These are phyloP conservation scores for Clytia hemisphaerica DNA, from an alignment of 30 jellyfish, hydroid and myxozoan genomes.

Conservation along the genomic window DNA sequence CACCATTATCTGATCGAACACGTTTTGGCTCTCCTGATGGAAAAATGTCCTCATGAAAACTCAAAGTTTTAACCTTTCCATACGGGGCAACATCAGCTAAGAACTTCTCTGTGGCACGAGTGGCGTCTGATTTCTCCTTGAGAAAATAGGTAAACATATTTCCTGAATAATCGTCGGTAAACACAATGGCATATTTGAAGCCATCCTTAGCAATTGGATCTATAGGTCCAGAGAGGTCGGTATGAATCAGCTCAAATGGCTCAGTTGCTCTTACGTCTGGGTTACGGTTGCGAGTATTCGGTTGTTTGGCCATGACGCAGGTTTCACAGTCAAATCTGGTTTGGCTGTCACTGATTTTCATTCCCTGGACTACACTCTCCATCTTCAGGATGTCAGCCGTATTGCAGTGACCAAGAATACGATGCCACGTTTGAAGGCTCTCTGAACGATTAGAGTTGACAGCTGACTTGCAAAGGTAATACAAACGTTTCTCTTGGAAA, in stretches of 20 bases:
- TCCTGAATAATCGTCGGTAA: conserved; percentile 35
- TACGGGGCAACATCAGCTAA: conserved; percentile 43
- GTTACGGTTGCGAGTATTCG: conserved; percentile 23
- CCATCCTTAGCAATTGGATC: conserved; percentile 41
- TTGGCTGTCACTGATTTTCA: conserved; percentile 9
- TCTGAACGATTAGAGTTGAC: neutral
- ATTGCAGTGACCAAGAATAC: conserved; percentile 22
- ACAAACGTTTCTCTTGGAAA: conserved; percentile 19
- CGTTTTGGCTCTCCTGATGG: neutral
- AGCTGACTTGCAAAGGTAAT: conserved; percentile 3
- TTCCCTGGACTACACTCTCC: conserved; percentile 6
- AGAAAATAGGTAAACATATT: neutral
- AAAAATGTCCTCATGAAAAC: neutral
- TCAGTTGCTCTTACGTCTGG: conserved; percentile 37
- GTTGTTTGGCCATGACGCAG: conserved; percentile 25
- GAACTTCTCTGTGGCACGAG: conserved; percentile 27
- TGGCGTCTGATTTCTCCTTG: conserved; percentile 27
- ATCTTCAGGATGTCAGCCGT: neutral
- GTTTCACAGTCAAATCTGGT: conserved; percentile 22
- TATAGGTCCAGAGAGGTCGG: conserved; percentile 51
- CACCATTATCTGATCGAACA: conserved; percentile 30
- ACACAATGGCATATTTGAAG: conserved; percentile 25
- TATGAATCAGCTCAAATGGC: conserved; percentile 48
- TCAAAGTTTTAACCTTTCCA: conserved; percentile 40
- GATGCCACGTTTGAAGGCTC: conserved; percentile 8